phyloP scores from a whole-genome alignment of 2,888 invertebrate genomes.

The Patella caerulea region DNA sequence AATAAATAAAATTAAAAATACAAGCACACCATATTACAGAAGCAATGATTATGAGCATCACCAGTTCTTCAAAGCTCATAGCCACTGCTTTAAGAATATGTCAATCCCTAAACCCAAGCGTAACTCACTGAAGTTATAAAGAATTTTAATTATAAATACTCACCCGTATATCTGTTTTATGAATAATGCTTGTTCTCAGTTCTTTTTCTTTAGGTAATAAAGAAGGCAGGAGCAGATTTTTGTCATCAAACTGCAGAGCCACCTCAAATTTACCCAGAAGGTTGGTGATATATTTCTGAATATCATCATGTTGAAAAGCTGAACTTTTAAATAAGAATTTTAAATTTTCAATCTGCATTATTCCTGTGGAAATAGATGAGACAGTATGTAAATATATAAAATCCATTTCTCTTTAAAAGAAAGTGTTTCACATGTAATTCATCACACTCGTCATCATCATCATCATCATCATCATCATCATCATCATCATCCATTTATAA shows the following conservation, averaged over 20 bases:
- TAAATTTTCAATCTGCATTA: slow-evolving; percentile 94
- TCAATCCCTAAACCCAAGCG: too few species aligned
- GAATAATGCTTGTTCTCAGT: slow-evolving; percentile 38
- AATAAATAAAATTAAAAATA: not conserved
- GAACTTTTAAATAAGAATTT: slow-evolving; percentile 91
- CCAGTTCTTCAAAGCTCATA: too few species aligned
- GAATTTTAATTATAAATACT: not conserved
- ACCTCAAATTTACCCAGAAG: slow-evolving; percentile 97
- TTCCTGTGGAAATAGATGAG: slow-evolving; percentile 73
- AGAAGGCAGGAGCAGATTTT: slow-evolving; percentile 91
- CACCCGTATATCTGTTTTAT: slow-evolving; percentile 41
- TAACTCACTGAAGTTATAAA: too few species aligned
- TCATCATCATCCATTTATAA: too few species aligned
- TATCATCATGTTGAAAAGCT: slow-evolving; percentile 76
- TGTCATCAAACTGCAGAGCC: slow-evolving; percentile 94
- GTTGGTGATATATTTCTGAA: slow-evolving; percentile 87
- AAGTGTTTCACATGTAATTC: too few species aligned
- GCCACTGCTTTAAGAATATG: too few species aligned
- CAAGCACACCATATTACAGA: not conserved
- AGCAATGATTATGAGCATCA: not conserved
- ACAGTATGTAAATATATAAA: not conserved
- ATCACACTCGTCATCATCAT: too few species aligned
- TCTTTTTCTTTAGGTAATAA: slow-evolving; percentile 83
- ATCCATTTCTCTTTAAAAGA: too few species aligned
- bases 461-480: too few species aligned